phyloP scores from a whole-genome alignment of 2,888 invertebrate species.

The Halocaridina rubra region DNA sequence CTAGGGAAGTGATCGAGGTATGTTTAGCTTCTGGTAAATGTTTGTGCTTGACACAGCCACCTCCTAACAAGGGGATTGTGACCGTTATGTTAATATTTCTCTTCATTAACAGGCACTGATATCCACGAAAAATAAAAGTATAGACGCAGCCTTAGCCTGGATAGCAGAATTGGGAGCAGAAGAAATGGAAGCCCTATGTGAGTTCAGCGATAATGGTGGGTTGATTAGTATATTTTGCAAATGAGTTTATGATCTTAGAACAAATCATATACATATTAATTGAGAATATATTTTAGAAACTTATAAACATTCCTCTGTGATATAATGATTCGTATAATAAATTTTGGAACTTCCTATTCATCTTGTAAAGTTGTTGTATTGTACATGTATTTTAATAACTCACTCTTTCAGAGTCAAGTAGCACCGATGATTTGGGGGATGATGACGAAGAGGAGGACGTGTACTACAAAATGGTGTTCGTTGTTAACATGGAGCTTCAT shows the following conservation, averaged over 20 bases:
- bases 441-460: constrained; percentile 66
- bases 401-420: constrained; percentile 43
- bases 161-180: constrained; percentile 32
- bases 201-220: constrained; percentile 3
- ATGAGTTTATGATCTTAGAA: no score
- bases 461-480: constrained; percentile 76
- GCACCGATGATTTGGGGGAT: constrained; percentile 44
- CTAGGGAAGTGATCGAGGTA: no score
- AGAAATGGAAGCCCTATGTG: constrained; percentile 28
- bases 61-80: no score
- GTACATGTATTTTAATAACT: no score
- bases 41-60: no score
- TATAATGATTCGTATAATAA: no score
- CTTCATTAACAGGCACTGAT: neutral
- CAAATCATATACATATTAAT: no score
- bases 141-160: constrained; percentile 16
- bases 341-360: no score
- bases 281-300: no score
- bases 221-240: neutral
- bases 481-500: constrained; percentile 74
- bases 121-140: constrained; percentile 7
- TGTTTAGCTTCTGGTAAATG: no score
- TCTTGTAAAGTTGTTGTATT: no score
- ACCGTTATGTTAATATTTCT: neutral
- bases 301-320: no score